Evolutionary conservation across 2,888 invertebrate species (phyloP), one percentile per base, ranked within the genome.

Genomic region (Scaptomyza flava): DNA sequence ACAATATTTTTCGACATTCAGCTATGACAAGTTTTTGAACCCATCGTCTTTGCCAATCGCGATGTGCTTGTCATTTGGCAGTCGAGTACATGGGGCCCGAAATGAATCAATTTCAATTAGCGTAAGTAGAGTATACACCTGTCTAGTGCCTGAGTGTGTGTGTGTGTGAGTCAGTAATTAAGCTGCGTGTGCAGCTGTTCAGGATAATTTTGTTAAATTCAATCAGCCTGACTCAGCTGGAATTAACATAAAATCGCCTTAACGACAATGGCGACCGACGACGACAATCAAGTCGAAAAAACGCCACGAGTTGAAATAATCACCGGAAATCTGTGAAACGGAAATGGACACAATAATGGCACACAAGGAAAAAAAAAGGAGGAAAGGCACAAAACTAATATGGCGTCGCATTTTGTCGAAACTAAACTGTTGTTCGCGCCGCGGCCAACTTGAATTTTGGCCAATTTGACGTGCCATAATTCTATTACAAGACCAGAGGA

Each of bases 251-350:
- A 70, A 70, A 60, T 65, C 54, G 41, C 62, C 45, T 12, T 23
- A 20, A 48, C 20, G 42, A 23, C 41, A 0, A 14, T 9, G 41
- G 7, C 11, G 31, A n/a, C n/a, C n/a, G n/a, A 31, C 47, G 30
- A 17, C 34, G 20, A 20, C 7, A n/a, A 20, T n/a, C n/a, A 45
- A 5, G 14, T 17, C 27, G 8, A 9, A 34, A 23, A 34, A 48
- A 52, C 23, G 59, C 41, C 48, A 62, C 46, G 42, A 27, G 48
- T 66, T 66, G 68, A 83, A 87, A 79, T 85, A 85, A 85, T 89
- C 81, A 81, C 89, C 84, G 84, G 84, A 85, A 89, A 89, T 85
- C 89, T 87, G 70, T 58, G 61, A 81, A 79, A 72, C 89, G 84
- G 84, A 85, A 85, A 87, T 72, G 87, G 73, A 68, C 66, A 74